These are phyloP conservation scores for Phaetusa simplex DNA, from an alignment of 2,113 vertebrate species.

Conservation along the genomic window DNA sequence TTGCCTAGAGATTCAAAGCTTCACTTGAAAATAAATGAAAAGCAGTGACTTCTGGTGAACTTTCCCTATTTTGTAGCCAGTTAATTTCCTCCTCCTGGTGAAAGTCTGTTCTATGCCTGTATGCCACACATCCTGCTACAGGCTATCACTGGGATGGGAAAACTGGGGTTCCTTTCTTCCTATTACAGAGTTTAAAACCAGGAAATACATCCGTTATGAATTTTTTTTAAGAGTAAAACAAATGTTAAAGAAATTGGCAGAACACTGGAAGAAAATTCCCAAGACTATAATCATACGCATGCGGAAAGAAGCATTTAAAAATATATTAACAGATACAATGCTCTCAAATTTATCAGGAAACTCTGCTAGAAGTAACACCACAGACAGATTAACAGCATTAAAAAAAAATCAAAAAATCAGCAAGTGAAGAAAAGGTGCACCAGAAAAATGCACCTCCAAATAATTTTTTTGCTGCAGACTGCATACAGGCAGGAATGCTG, in stretches of 20 bases:
- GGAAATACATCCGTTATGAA: constrained; percentile 27
- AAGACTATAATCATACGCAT: background rate
- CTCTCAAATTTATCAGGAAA: background rate
- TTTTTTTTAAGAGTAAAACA: constrained; percentile 7
- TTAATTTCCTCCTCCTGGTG: constrained; percentile 10
- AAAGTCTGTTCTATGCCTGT: background rate
- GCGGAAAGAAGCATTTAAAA: background rate
- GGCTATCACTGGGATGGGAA: background rate
- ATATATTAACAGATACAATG: background rate
- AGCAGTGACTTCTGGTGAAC: background rate
- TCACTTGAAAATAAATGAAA: background rate
- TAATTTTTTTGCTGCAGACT: background rate
- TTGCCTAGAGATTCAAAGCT: background rate
- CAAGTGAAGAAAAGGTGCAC: background rate
- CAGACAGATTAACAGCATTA: background rate
- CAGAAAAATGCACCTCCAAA: background rate
- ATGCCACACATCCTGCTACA: constrained; percentile 21
- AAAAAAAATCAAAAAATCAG: background rate
- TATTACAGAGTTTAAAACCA: constrained; percentile 18
- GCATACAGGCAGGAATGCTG: background rate
- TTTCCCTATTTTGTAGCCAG: background rate
- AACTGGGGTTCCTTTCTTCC: constrained; percentile 32
- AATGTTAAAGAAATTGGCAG: constrained; percentile 15
- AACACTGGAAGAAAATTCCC: background rate
- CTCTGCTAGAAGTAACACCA: background rate